Percentiles rank a stretch among this genome's conserved stretches.
Conservation (phyloP, 2,888 invertebrate genomes). For the Brachycybe producta region DNA sequence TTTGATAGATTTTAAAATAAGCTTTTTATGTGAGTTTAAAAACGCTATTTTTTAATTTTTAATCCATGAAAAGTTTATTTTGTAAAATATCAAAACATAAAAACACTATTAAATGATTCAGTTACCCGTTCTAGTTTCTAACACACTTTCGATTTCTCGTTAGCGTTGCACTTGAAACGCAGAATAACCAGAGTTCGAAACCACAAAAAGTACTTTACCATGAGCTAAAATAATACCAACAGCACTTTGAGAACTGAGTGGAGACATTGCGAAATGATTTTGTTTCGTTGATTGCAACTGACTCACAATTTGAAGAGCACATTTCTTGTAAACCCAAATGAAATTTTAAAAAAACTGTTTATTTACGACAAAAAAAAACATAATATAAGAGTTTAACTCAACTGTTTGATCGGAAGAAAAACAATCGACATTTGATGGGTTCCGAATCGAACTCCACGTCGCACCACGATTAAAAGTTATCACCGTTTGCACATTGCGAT, state of each 20-base stretch:
- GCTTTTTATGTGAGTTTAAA: not conserved
- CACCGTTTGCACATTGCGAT: slow-evolving; percentile 2
- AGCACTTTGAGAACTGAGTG: slow-evolving; percentile 14
- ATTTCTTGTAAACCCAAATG: not conserved
- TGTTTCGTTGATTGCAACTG: not conserved
- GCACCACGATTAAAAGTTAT: slow-evolving; percentile 17
- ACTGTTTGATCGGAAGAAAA: not conserved
- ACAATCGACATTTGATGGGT: slow-evolving; percentile 4
- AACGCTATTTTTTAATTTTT: too few species aligned
- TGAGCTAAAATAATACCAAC: slow-evolving; percentile 16
- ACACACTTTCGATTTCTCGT: too few species aligned
- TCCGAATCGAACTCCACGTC: slow-evolving; percentile 4
- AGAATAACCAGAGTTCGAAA: too few species aligned
- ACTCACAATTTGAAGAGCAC: slow-evolving; percentile 11
- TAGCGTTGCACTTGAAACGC: too few species aligned
- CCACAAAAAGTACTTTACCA: slow-evolving; percentile 6
- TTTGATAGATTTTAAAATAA: not conserved
- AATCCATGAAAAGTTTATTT: too few species aligned
- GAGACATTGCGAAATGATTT: slow-evolving; percentile 5
- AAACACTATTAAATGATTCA: not conserved
- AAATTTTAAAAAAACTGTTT: not conserved
- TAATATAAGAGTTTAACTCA: not conserved
- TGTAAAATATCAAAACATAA: not conserved
- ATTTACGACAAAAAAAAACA: not conserved
- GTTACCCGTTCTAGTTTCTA: too few species aligned